Conservation (phyloP, 2,888 invertebrate genomes). For the Cryptocephalus primarius region DNA sequence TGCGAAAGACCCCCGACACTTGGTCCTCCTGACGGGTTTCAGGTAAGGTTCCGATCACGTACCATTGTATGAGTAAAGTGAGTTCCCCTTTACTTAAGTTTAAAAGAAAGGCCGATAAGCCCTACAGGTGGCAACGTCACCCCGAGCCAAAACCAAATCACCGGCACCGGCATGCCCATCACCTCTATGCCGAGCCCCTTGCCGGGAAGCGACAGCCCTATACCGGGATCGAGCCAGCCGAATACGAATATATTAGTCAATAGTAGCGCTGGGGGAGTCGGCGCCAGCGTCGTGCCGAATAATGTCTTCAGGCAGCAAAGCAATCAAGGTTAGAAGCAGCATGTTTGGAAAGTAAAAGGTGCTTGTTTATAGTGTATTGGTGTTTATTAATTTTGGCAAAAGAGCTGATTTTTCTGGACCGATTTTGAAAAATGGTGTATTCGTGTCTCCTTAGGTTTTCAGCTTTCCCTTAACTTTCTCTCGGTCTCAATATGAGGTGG, state of each 20-base stretch:
- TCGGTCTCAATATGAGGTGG: too few relatives aligned
- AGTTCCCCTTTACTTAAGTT: constrained; percentile 26
- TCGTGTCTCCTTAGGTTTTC: too few relatives aligned
- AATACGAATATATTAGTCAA: constrained; percentile 33
- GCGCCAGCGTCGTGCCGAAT: constrained; percentile 30
- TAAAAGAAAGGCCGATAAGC: constrained; percentile 60
- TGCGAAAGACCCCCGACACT: constrained; percentile 76
- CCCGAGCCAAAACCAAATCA: constrained; percentile 30
- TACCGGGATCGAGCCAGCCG: constrained; percentile 31
- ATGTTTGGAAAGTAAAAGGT: background rate
- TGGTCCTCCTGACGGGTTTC: constrained; percentile 65
- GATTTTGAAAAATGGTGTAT: too few relatives aligned
- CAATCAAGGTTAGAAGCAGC: constrained; percentile 8
- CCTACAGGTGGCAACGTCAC: constrained; percentile 39
- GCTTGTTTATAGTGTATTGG: too few relatives aligned
- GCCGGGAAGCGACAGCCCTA: constrained; percentile 45
- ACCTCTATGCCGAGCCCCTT: constrained; percentile 44
- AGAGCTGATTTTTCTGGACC: too few relatives aligned
- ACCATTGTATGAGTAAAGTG: background rate
- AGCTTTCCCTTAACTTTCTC: too few relatives aligned
- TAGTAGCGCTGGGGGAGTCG: constrained; percentile 23
- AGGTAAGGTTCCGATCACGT: constrained; percentile 34
- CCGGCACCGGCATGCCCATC: constrained; percentile 28
- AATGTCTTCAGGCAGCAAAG: constrained; percentile 35
- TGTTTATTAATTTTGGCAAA: too few relatives aligned